Conservation (phyloP, 1,140 invertebrate genomes). For the Meloidogyne floridensis region DNA sequence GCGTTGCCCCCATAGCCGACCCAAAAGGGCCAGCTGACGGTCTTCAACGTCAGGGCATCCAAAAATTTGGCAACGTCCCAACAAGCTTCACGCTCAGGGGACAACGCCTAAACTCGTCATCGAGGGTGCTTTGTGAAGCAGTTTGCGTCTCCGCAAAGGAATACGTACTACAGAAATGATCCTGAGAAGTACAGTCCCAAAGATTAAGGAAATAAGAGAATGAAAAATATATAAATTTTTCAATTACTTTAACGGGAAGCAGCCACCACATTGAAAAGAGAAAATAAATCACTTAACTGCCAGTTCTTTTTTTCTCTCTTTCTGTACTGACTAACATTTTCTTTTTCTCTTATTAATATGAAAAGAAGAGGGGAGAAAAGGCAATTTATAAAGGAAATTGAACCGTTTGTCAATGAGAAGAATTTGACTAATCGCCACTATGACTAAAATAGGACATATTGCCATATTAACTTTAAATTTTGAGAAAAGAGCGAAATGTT, state of each 20-base stretch:
- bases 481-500: too few relatives aligned
- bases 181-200: slow-evolving; percentile 34
- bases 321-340: background rate
- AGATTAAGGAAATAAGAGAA: background rate
- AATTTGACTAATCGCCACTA: background rate
- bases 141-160: slow-evolving; percentile 15
- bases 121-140: slow-evolving; percentile 30
- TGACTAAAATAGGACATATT: background rate
- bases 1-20: slow-evolving; percentile 22
- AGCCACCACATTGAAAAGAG: background rate
- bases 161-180: slow-evolving; percentile 34
- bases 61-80: slow-evolving; percentile 14
- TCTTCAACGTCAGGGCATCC: slow-evolving; percentile 26
- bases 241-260: background rate
- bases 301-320: background rate
- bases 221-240: background rate
- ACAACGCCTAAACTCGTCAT: slow-evolving; percentile 22
- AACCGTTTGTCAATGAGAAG: background rate
- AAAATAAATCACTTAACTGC: background rate
- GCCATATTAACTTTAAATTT: too few relatives aligned
- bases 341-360: background rate
- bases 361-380: background rate
- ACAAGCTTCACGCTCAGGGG: slow-evolving; percentile 29
- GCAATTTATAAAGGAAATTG: background rate
- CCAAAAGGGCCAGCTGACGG: slow-evolving; percentile 26